phyloP scores from a whole-genome alignment of 2,113 vertebrate genomes.

The Nipponia nippon region DNA sequence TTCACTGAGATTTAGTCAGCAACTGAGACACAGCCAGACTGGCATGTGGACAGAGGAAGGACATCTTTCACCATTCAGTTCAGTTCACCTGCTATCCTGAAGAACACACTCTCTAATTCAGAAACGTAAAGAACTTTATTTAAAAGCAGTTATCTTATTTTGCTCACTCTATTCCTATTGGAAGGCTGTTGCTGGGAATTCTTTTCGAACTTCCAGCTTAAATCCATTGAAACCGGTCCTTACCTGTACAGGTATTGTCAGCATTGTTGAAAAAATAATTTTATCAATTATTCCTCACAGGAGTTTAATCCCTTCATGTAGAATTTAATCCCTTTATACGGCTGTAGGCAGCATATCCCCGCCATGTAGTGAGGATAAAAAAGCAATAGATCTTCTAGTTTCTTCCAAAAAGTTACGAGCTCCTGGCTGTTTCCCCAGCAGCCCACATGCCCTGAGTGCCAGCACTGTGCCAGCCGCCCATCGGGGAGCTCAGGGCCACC shows the following conservation, averaged over 20 bases:
- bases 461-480: neutral
- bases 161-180: neutral
- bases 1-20: neutral
- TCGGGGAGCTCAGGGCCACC: neutral
- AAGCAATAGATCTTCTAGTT: neutral
- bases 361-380: neutral
- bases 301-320: neutral
- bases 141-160: neutral
- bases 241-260: neutral
- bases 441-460: accelerated
- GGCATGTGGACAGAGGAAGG: neutral
- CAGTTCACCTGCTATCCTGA: neutral
- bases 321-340: neutral
- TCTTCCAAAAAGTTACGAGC: neutral
- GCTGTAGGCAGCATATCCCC: neutral
- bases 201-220: neutral
- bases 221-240: neutral
- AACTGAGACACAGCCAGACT: neutral
- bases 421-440: neutral
- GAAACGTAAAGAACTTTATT: neutral
- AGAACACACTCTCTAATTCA: neutral
- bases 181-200: neutral
- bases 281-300: neutral
- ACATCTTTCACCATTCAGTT: neutral
- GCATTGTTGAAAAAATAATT: neutral